Evolutionary conservation across 2,113 vertebrate species (phyloP).

Genomic region (Peromyscus californicus): DNA sequence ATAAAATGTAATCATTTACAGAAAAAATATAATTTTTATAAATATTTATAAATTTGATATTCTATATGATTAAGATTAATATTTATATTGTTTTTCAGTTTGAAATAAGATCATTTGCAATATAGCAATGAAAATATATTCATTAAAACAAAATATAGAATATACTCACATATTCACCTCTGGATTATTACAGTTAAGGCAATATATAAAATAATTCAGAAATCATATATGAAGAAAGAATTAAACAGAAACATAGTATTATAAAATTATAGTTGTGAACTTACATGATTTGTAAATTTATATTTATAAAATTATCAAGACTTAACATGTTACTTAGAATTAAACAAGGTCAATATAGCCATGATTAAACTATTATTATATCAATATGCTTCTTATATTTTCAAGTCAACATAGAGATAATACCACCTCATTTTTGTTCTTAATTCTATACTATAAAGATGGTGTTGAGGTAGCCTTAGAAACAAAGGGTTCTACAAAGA

Average conservation of each 20-base stretch:
- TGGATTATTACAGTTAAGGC: not conserved
- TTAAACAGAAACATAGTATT: not conserved
- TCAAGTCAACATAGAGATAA: not conserved
- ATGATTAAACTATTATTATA: not conserved
- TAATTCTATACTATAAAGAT: not conserved
- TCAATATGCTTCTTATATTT: slow-evolving; percentile 33
- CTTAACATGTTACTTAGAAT: not conserved
- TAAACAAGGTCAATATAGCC: not conserved
- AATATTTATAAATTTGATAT: not conserved
- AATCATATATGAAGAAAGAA: not conserved
- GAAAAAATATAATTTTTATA: not conserved
- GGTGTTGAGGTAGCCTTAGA: not conserved
- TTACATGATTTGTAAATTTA: not conserved
- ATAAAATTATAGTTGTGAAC: not conserved
- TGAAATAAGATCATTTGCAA: slow-evolving; percentile 27
- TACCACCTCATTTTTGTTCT: not conserved
- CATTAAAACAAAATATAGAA: not conserved
- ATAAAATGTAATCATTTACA: slow-evolving; percentile 16
- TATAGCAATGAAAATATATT: not conserved
- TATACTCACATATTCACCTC: not conserved
- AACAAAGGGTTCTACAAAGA: not conserved
- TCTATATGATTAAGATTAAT: not conserved
- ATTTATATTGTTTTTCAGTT: not conserved
- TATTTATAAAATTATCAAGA: not conserved
- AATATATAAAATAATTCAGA: not conserved